Evolutionary conservation across 2,888 invertebrate species (phyloP), one percentile per base, ranked within the genome.

Genomic region (Neuroscelio doddi): DNA sequence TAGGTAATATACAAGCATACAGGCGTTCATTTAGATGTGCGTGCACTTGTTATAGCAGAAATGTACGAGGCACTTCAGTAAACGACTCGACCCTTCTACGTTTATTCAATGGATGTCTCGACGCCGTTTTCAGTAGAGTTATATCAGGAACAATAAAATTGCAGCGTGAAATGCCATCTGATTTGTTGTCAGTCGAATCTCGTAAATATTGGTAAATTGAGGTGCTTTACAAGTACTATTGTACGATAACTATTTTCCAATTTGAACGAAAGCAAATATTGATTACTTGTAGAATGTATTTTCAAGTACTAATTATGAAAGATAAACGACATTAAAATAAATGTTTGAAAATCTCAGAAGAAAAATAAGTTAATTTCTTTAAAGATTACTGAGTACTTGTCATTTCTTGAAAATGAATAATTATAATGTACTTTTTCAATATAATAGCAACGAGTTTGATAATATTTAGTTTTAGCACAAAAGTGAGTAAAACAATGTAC

Each of bases 81-180:
- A 64, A 64, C 59, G 64, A 55, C 50, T 55, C 64, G 64, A 59
- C 64, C 59, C 64, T 59, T 49, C 51, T 38, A 39, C 59, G 64
- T 51, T 59, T 56, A 56, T 46, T 64, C 64, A 64, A 64, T 64
- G 64, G 56, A 58, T 51, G 49, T 50, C 64, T 64, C 55, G 51
- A 51, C 56, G 65, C 42, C 51, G 50, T 59, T 61, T 59, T 65
- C 47, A 56, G 51, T 34, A 55, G 61, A 53, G 44, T 61, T 55
- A 57, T 65, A 56, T 38, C 51, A 32, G 32, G 55, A 61, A 65
- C 61, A 65, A 65, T 57, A 53, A 61, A 61, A 61, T 56, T 61
- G 61, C 53, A 42, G 57, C 38, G 41, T 58, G 49, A 66, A 62
- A 53, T 53, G 62, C 62, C 57, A 53, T 34, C 53, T 65, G 61